These are phyloP conservation scores for Dasypus novemcinctus DNA, from an alignment of 2,113 vertebrate species.

Conservation along the genomic window DNA sequence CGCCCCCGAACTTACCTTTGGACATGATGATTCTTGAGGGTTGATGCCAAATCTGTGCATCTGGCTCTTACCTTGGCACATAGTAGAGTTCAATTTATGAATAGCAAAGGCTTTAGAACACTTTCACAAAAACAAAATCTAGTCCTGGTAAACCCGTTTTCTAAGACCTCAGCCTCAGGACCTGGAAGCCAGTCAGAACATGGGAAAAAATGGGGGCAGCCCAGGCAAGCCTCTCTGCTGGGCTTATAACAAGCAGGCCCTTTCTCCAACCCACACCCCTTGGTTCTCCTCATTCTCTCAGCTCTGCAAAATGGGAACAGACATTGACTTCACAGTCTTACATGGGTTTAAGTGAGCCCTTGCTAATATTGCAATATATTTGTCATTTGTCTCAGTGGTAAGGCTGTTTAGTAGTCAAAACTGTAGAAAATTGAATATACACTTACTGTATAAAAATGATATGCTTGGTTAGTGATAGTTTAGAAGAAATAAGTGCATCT, in stretches of 20 bases:
- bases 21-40: not conserved
- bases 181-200: not conserved
- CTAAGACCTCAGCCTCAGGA: not conserved
- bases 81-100: not conserved
- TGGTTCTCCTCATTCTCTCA: conserved; percentile 40
- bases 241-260: not conserved
- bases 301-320: conserved; percentile 48
- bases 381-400: conserved; percentile 83
- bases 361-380: conserved; percentile 79
- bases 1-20: no score
- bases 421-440: conserved; percentile 87
- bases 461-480: conserved; percentile 88
- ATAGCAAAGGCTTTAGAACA: not conserved
- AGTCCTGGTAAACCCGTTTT: fast-evolving
- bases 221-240: no score
- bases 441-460: conserved; percentile 87
- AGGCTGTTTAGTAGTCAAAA: conserved; percentile 87
- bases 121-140: not conserved
- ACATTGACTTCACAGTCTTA: conserved; percentile 47
- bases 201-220: fast-evolving
- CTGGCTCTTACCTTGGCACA: fast-evolving
- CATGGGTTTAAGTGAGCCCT: conserved; percentile 67
- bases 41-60: not conserved
- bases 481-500: conserved; percentile 88
- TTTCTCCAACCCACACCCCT: not conserved